Evolutionary conservation across 2,113 vertebrate species (phyloP).

Genomic region (Burhinus oedicnemus): DNA sequence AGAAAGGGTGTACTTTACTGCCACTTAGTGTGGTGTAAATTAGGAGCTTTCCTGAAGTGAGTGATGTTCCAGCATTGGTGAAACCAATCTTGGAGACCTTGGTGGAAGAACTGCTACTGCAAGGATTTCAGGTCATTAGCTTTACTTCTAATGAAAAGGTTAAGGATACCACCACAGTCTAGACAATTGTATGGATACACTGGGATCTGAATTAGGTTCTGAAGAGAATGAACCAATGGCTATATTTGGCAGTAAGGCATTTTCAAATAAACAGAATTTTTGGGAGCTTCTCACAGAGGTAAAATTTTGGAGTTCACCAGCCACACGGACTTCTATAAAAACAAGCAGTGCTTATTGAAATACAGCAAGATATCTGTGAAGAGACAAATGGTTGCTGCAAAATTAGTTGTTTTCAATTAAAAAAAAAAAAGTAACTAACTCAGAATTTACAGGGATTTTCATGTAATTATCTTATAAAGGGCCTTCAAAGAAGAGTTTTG

Average conservation of each 20-base stretch:
- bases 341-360: background rate
- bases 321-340: background rate
- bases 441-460: background rate
- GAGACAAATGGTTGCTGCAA: background rate
- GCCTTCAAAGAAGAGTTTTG: constrained; percentile 16
- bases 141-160: background rate
- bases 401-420: background rate
- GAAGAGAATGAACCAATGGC: background rate
- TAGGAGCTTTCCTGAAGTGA: background rate
- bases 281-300: background rate
- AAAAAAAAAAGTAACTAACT: background rate
- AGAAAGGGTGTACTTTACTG: background rate
- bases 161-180: background rate
- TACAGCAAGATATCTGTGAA: background rate
- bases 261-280: background rate
- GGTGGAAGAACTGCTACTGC: background rate
- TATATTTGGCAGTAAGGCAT: background rate
- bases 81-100: background rate
- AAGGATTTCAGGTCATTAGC: background rate
- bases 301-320: background rate
- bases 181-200: background rate
- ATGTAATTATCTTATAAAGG: background rate
- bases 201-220: background rate
- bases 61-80: background rate
- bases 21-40: background rate